A percentile compares a stretch with the other conserved stretches of the same genome.
These are phyloP conservation scores for Sinhomidia bicolor DNA, from an alignment of 2,888 invertebrate species.

Conservation along the genomic window DNA sequence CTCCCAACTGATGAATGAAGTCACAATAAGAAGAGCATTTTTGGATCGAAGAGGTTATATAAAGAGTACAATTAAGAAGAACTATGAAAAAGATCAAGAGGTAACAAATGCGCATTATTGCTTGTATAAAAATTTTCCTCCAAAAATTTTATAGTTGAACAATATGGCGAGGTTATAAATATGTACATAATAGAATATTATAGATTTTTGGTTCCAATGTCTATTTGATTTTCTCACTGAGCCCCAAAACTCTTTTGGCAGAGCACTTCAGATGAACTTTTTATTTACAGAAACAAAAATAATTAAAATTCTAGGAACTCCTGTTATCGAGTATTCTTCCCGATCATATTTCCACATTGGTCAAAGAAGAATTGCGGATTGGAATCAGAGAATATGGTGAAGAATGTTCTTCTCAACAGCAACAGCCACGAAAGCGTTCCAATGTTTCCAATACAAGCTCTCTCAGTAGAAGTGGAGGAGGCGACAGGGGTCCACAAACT, in stretches of 20 bases:
- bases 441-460: conserved; percentile 56
- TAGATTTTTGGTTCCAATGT: too few species aligned
- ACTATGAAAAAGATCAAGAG: conserved; percentile 93
- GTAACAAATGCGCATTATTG: conserved; percentile 82
- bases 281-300: too few species aligned
- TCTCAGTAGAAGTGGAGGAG: conserved; percentile 27
- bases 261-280: too few species aligned
- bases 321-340: conserved; percentile 93
- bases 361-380: conserved; percentile 84
- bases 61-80: conserved; percentile 90
- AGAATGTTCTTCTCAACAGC: conserved; percentile 46
- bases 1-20: conserved; percentile 93
- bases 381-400: conserved; percentile 82
- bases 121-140: background rate
- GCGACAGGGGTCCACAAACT: conserved; percentile 37
- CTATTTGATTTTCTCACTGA: too few species aligned
- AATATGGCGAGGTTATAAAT: too few species aligned
- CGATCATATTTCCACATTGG: conserved; percentile 88
- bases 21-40: conserved; percentile 92
- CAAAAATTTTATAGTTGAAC: too few species aligned
- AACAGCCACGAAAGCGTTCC: conserved; percentile 53
- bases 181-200: too few species aligned
- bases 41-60: conserved; percentile 93
- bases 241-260: too few species aligned
- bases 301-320: conserved; percentile 85